These are phyloP conservation scores for Leptura quadrifasciata DNA, from an alignment of 2,888 invertebrate species.

Conservation along the genomic window DNA sequence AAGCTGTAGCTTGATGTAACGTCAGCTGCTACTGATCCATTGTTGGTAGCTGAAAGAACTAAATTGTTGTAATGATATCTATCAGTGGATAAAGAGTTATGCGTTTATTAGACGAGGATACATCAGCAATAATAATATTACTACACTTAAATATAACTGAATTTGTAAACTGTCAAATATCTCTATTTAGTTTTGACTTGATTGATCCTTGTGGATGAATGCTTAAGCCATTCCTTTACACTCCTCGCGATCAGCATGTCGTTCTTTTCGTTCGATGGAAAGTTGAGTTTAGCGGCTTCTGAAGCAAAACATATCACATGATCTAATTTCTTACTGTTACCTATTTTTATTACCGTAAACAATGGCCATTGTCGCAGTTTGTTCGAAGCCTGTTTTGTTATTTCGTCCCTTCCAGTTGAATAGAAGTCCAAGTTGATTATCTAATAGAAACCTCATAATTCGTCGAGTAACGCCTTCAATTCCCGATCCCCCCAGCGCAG, in stretches of 20 bases:
- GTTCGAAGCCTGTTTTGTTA: slow-evolving; percentile 31
- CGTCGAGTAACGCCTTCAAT: slow-evolving; percentile 18
- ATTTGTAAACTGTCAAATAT: too few relatives aligned
- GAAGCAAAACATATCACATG: slow-evolving; percentile 3
- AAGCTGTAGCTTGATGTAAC: too few relatives aligned
- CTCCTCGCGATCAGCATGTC: slow-evolving; percentile 9
- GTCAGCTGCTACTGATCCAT: too few relatives aligned
- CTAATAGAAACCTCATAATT: slow-evolving; percentile 28
- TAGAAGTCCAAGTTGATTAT: slow-evolving; percentile 10
- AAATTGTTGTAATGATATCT: too few relatives aligned
- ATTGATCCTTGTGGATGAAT: slow-evolving; percentile 15
- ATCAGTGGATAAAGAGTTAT: too few relatives aligned
- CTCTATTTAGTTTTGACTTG: slow-evolving; percentile 41
- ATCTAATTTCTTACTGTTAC: background rate
- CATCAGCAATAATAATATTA: too few relatives aligned
- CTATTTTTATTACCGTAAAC: slow-evolving; percentile 18
- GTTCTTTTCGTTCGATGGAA: slow-evolving; percentile 25
- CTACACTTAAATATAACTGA: too few relatives aligned
- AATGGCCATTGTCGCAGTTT: slow-evolving; percentile 15
- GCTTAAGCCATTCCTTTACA: slow-evolving; percentile 27
- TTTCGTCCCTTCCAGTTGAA: slow-evolving; percentile 30
- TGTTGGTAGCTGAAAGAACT: too few relatives aligned
- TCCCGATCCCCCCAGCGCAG: slow-evolving; percentile 24
- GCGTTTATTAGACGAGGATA: too few relatives aligned
- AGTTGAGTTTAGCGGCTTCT: slow-evolving; percentile 35